Evolutionary conservation across 2,797 vertebrate genomes (phyloP).

Genomic region (Sparus aurata): DNA sequence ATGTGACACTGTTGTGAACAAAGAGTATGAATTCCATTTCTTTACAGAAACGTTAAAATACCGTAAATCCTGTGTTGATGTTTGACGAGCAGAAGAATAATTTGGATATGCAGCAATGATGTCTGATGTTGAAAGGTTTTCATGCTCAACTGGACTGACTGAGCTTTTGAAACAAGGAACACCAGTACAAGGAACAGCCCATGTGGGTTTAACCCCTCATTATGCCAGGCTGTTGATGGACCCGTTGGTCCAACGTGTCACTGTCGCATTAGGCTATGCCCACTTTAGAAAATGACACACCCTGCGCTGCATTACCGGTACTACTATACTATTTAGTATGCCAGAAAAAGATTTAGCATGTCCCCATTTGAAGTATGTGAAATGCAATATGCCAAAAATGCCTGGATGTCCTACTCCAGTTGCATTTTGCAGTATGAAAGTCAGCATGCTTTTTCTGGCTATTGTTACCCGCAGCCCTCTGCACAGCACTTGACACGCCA

Average conservation of each 20-base stretch:
- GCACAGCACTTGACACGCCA: neutral
- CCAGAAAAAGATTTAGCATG: too few species aligned
- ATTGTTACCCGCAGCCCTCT: neutral
- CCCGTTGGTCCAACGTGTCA: too few species aligned
- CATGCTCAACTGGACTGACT: neutral
- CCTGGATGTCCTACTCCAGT: too few species aligned
- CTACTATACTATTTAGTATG: too few species aligned
- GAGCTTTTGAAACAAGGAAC: neutral
- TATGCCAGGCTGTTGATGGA: too few species aligned
- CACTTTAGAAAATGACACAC: too few species aligned
- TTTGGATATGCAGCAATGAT: neutral
- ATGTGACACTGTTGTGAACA: neutral
- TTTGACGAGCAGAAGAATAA: neutral
- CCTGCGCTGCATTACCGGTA: too few species aligned
- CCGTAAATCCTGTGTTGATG: neutral
- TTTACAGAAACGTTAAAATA: neutral
- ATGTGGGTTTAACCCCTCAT: too few species aligned
- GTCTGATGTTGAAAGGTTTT: neutral
- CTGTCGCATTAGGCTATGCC: too few species aligned
- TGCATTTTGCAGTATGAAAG: neutral
- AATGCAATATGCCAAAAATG: too few species aligned
- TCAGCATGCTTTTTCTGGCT: too few species aligned
- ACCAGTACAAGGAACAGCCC: neutral
- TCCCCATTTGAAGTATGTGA: too few species aligned
- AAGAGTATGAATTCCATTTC: neutral